Evolutionary conservation across 2,113 vertebrate species (phyloP).

Genomic region (Motacilla tschutschensis): DNA sequence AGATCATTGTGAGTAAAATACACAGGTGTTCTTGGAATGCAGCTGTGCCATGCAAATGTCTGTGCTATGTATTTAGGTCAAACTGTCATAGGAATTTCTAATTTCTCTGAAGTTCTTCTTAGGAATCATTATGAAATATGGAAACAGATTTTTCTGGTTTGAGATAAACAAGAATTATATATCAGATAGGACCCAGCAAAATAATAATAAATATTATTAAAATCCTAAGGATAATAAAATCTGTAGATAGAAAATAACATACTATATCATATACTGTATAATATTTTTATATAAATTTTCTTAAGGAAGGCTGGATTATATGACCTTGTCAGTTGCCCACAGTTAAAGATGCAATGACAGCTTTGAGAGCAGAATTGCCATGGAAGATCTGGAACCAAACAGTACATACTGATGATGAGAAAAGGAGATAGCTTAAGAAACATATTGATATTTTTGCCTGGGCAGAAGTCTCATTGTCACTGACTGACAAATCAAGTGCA

Average conservation of each 20-base stretch:
- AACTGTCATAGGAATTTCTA: neutral
- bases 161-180: neutral
- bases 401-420: neutral
- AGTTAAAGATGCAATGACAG: neutral
- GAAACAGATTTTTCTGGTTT: neutral
- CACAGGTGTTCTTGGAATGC: neutral
- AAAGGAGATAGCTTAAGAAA: neutral
- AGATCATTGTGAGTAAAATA: neutral
- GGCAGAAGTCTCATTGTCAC: neutral
- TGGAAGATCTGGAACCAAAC: neutral
- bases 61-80: neutral
- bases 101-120: neutral
- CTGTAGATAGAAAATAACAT: neutral
- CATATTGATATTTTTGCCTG: neutral
- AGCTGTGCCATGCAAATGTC: neutral
- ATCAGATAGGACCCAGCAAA: neutral
- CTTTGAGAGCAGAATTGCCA: neutral
- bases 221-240: neutral
- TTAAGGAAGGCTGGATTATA: neutral
- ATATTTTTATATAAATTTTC: neutral
- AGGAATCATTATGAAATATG: neutral
- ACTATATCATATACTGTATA: neutral
- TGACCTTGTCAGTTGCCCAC: neutral
- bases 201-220: neutral
- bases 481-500: neutral